A percentile compares a stretch with the other conserved stretches of the same genome.
Conservation (phyloP, 2,797 vertebrate genomes). For the Lepilemur septentrionalis region DNA sequence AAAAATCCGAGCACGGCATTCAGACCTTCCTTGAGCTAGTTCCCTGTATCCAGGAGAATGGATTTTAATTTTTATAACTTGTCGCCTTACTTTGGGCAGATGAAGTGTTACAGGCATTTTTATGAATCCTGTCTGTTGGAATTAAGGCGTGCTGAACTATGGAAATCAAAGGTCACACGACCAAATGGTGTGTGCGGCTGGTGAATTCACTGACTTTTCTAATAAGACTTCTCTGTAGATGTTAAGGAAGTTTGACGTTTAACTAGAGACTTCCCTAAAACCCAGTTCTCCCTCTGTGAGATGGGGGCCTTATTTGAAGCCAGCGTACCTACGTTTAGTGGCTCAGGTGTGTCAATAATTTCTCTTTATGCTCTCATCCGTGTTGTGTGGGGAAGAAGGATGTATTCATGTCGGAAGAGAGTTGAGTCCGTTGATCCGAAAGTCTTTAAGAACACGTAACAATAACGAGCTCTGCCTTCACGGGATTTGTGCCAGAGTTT, state of each 20-base stretch:
- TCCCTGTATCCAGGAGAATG: background rate
- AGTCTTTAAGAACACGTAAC: constrained; percentile 3
- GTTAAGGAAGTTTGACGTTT: background rate
- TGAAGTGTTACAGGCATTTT: background rate
- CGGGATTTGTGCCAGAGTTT: background rate
- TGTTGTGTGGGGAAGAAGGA: background rate
- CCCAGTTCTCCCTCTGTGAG: background rate
- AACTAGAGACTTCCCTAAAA: background rate
- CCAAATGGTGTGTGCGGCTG: background rate
- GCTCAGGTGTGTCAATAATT: background rate
- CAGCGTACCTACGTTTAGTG: background rate
- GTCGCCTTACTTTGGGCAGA: background rate
- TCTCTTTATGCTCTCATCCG: background rate
- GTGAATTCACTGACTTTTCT: background rate
- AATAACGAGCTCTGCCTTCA: background rate
- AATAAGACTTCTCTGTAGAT: background rate
- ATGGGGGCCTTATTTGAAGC: background rate
- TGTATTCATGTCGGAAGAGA: background rate
- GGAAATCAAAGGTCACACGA: background rate
- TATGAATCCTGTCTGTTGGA: background rate
- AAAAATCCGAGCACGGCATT: background rate
- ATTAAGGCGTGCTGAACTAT: background rate
- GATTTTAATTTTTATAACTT: background rate
- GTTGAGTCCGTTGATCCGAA: background rate
- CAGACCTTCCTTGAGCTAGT: background rate